Evolutionary conservation across 2,888 invertebrate genomes (phyloP).

Genomic region (Protophormia terraenovae): DNA sequence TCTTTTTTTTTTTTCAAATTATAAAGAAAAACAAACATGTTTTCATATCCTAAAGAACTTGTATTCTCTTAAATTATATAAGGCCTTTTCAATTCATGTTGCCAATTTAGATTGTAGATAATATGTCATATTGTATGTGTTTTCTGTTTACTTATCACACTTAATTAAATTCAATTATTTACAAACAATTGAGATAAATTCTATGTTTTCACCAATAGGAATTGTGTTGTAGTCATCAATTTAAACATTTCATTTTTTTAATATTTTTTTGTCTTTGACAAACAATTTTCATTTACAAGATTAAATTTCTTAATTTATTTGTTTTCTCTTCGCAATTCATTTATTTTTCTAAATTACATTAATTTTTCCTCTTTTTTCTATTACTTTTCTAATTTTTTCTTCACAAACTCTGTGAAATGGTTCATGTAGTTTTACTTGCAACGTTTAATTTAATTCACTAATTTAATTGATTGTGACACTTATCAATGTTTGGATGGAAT

Average conservation of each 20-base stretch:
- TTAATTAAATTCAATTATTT: not conserved
- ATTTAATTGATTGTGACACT: constrained; percentile 17
- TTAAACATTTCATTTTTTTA: not conserved
- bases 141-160: not conserved
- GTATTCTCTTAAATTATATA: too few species aligned
- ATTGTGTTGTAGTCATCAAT: not conserved
- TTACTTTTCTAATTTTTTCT: not conserved
- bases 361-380: not conserved
- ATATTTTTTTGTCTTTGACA: not conserved
- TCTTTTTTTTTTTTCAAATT: too few species aligned
- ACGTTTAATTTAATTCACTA: constrained; percentile 1
- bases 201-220: not conserved
- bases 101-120: too few species aligned
- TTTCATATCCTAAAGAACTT: too few species aligned
- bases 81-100: too few species aligned
- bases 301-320: constrained; percentile 18
- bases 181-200: not conserved
- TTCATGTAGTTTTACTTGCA: not conserved
- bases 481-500: not conserved
- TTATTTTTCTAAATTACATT: constrained; percentile 19
- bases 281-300: constrained; percentile 4
- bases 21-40: too few species aligned
- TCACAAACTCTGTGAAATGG: not conserved
- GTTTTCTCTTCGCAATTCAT: constrained; percentile 1
- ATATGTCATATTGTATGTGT: too few species aligned